These are phyloP conservation scores for Lycocerus yunnanus DNA, from an alignment of 2,888 invertebrate genomes.

Conservation along the genomic window DNA sequence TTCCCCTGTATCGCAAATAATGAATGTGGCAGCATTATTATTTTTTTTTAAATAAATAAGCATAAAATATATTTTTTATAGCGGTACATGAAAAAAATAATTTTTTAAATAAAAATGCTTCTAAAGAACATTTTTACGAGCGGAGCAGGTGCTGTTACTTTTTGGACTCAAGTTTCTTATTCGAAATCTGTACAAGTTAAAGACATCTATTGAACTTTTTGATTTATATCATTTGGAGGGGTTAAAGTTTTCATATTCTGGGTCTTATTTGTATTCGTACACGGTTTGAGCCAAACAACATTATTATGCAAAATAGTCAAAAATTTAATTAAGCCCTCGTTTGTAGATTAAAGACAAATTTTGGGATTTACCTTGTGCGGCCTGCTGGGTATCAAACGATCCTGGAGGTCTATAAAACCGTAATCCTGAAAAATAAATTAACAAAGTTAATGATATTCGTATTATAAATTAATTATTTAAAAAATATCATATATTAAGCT, in stretches of 20 bases:
- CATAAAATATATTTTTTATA: background rate
- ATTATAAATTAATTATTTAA: background rate
- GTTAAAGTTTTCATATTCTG: constrained; percentile 4
- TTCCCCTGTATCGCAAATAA: background rate
- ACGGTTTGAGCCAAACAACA: constrained; percentile 2
- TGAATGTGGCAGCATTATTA: too few relatives aligned
- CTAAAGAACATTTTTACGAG: constrained; percentile 25
- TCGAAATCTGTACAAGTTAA: constrained; percentile 6
- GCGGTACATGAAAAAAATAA: background rate
- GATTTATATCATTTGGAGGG: constrained; percentile 9
- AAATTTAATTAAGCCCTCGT: constrained; percentile 14
- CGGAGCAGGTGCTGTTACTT: constrained; percentile 26
- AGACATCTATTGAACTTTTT: constrained; percentile 13
- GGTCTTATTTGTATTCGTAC: constrained; percentile 6
- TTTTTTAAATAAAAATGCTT: background rate
- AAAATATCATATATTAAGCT: background rate
- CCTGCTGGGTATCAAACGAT: background rate
- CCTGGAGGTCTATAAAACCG: background rate
- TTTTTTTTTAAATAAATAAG: background rate
- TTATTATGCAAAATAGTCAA: constrained; percentile 19
- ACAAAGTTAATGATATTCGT: background rate
- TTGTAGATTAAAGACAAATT: constrained; percentile 7
- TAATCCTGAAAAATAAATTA: background rate
- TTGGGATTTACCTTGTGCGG: background rate
- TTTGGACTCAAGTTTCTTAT: constrained; percentile 1